phyloP scores from a whole-genome alignment of 2,797 vertebrate species.

The Tadarida brasiliensis region DNA sequence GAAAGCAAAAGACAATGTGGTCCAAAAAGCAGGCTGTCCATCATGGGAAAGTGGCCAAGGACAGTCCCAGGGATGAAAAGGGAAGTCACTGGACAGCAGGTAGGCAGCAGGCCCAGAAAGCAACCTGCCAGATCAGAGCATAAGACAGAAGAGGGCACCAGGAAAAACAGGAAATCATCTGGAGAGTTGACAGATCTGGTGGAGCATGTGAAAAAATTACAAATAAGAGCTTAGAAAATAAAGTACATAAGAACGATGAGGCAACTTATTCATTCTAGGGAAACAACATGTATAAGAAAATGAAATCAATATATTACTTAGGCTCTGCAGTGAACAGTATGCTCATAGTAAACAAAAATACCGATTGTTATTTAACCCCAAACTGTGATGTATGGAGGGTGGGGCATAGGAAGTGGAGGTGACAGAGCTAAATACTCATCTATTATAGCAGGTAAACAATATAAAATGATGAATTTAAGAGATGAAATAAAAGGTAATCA shows the following conservation, averaged over 20 bases:
- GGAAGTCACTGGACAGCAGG: background rate
- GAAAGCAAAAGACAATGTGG: background rate
- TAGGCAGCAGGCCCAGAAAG: background rate
- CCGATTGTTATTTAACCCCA: background rate
- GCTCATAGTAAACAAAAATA: background rate
- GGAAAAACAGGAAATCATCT: background rate
- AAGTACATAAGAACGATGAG: background rate
- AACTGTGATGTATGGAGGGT: background rate
- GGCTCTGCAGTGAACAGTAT: background rate
- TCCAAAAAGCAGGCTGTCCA: background rate
- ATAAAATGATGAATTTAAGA: background rate
- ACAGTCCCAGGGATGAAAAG: background rate
- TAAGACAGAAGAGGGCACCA: background rate
- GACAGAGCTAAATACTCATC: background rate
- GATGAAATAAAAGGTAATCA: background rate
- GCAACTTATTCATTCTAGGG: background rate
- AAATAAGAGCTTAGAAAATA: conserved; percentile 30
- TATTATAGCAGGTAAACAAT: background rate
- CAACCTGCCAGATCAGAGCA: background rate
- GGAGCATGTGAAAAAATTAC: background rate
- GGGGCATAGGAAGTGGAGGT: background rate
- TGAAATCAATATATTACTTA: background rate
- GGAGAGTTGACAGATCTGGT: background rate
- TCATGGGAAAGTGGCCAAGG: background rate
- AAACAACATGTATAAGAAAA: background rate